Conservation (phyloP, 2,888 invertebrate genomes). For the Hylaea fasciaria region DNA sequence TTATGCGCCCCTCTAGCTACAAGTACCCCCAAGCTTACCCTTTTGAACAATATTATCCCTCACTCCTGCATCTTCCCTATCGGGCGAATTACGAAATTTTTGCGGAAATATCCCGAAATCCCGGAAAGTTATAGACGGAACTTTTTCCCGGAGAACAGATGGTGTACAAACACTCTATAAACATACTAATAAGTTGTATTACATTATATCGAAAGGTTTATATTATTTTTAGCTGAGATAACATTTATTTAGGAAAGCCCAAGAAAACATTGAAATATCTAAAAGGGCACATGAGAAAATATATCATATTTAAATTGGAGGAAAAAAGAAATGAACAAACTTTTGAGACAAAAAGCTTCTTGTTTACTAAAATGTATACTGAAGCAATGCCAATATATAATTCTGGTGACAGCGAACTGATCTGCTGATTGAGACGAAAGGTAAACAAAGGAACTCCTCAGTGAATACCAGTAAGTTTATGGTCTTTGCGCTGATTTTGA, state of each 20-base stretch:
- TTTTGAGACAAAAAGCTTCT: no score
- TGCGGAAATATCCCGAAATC: slow-evolving; percentile 23
- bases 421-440: no score
- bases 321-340: no score
- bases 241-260: neutral
- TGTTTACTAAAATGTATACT: no score
- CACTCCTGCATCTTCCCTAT: slow-evolving; percentile 24
- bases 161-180: slow-evolving; percentile 37
- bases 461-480: no score
- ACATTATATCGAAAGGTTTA: slow-evolving; percentile 19
- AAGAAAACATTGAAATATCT: no score
- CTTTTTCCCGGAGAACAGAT: slow-evolving; percentile 40
- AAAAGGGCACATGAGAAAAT: no score
- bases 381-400: no score
- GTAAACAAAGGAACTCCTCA: no score
- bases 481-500: no score
- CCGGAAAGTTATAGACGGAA: slow-evolving; percentile 35
- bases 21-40: slow-evolving; percentile 19
- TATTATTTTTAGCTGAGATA: slow-evolving; percentile 3
- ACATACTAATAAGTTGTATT: slow-evolving; percentile 40
- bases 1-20: slow-evolving; percentile 27
- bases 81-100: slow-evolving; percentile 40
- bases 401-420: no score
- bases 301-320: no score
- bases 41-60: slow-evolving; percentile 37